Evolutionary conservation across 2,113 vertebrate genomes (phyloP), one percentile per base, ranked within the genome.

Genomic region (Tichodroma muraria): DNA sequence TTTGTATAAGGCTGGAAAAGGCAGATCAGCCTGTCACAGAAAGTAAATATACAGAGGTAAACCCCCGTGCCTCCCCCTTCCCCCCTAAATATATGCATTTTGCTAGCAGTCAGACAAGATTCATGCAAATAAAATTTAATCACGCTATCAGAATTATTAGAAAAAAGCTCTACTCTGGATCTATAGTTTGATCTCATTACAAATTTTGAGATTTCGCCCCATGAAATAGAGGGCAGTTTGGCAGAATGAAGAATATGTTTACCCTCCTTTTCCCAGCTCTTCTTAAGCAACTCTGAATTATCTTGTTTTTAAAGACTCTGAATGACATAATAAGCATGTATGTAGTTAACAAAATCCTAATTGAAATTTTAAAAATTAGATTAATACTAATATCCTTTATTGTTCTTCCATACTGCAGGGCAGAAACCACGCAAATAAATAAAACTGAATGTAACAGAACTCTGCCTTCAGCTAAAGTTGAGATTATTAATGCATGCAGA

Each of bases 401-500:
- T 93, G 25, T 38, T 93, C 60, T 84, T 79, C 60, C 6, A 28
- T 65, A 60, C 57, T 45, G 31, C 47, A 85, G 61, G 84, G 70
- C 44, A 94, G 71, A 90, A 96, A 71, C 13, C n/a, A 90, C 18
- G 37, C 27, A 92, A 93, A 87, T 85, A 92, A 93, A 93, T 78
- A 83, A 90, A 93, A 42, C 35, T 31, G 83, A 95, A 92, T 72
- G 50, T 63, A 96, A 82, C 93, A 89, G 88, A 95, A 80, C 64
- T 90, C 81, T 85, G 88, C 95, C 91, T 96, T 96, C 73, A 91
- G 94, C 88, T 78, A 71, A 88, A 95, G 27, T 52, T 89, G 71
- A 75, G 66, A 88, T 96, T 94, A 90, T 95, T 93, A 97, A 96
- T 93, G 84, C 73, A 94, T 77, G 45, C 53, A 96, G 97, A 94